Evolutionary conservation across 2,113 vertebrate genomes (phyloP).

Genomic region (Cavia porcellus): DNA sequence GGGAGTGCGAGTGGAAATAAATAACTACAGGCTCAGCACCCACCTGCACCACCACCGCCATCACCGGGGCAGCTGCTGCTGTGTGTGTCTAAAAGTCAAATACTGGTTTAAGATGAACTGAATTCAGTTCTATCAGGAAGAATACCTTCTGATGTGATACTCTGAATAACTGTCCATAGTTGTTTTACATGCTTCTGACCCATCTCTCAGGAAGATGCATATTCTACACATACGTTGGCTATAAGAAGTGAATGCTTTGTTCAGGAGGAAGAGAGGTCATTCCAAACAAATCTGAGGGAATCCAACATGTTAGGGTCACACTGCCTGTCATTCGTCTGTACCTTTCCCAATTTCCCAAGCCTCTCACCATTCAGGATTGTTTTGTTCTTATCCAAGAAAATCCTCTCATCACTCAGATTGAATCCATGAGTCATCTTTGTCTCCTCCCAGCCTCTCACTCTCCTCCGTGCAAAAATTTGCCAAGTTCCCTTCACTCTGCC

Average conservation of each 20-base stretch:
- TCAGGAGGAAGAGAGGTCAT: not conserved
- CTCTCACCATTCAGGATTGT: not conserved
- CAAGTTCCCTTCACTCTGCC: not conserved
- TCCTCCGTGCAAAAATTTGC: not conserved
- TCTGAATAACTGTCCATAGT: not conserved
- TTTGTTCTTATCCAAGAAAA: not conserved
- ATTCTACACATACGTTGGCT: not conserved
- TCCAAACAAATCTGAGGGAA: not conserved
- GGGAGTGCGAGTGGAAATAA: not conserved
- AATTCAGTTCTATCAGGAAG: not conserved
- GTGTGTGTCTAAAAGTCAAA: not conserved
- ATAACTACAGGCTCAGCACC: not conserved
- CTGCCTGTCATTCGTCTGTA: not conserved
- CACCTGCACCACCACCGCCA: too few relatives aligned
- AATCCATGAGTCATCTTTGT: not conserved
- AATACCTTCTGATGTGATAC: not conserved
- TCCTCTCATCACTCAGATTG: not conserved
- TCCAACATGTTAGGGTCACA: not conserved
- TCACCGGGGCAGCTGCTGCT: not conserved
- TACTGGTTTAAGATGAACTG: not conserved
- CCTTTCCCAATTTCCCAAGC: not conserved
- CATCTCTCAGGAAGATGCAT: not conserved
- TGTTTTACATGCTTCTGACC: slow-evolving; percentile 24
- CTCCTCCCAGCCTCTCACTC: not conserved
- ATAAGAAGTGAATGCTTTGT: not conserved